Evolutionary conservation across 2,113 vertebrate genomes (phyloP), one percentile per base, ranked within the genome.

Genomic region (Okapia johnstoni): DNA sequence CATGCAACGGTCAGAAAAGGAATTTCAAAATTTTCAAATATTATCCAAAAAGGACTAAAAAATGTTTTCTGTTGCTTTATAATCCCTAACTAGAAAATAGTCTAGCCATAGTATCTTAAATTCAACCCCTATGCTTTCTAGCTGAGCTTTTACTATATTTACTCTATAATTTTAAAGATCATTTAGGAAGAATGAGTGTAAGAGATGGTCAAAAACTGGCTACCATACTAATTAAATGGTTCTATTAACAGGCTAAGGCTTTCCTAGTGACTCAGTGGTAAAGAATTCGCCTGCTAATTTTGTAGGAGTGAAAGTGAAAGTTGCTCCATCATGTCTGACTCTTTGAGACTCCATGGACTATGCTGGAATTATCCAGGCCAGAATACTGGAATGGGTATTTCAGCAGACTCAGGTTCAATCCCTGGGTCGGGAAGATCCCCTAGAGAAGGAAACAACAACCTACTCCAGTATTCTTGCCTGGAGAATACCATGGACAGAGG

Each of bases 1-100:
- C 83, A 4, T 23, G n/a, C 16, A 60, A 60, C 26, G 26, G n/a
- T 89, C 40, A 96, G 73, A 94, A 89, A 86, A 66, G 25, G 9
- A 95, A 95, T 88, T 93, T 91, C 85, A 60, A 30, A 95, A 66
- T 92, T 96, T 90, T 85, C 36, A 88, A 94, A 77, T 16, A 91
- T 90, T 95, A 96, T 55, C 25, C 55, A 26, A 46, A 93, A 93
- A 48, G 2, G 73, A 58, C 58, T 26, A 58, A 6, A 73, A 97
- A 61, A 36, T 77, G 8, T 26, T 73, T 91, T 93, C 11, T 40
- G 48, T 85, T 93, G 33, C 3, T 93, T 93, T 84, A 50, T 96
- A 7, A 95, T 70, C 19, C 28, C 85, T 83, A 77, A 79, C 43
- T 33, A 90, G 50, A 83, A 97, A 84, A 83, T 25, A 4, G 40